Evolutionary conservation across 2,797 vertebrate species (phyloP).

Genomic region (Chaetophractus vellerosus): DNA sequence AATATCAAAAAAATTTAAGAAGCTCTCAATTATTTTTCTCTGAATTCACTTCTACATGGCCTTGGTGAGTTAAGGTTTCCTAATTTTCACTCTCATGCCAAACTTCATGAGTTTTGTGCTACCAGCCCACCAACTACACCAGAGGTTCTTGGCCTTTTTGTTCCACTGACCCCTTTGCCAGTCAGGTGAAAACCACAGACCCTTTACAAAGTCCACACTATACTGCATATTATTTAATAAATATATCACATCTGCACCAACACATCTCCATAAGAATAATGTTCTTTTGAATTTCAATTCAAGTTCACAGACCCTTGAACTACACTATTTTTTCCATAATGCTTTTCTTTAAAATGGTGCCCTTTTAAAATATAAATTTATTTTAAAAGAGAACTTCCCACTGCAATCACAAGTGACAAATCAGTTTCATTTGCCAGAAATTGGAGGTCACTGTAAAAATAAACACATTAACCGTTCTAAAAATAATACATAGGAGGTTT

Average conservation of each 20-base stretch:
- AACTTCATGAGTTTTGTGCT: background rate
- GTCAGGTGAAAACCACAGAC: too few species aligned
- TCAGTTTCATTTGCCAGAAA: conserved; percentile 36
- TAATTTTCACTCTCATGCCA: background rate
- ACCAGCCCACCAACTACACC: background rate
- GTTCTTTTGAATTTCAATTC: too few species aligned
- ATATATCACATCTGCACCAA: too few species aligned
- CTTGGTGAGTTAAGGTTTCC: background rate
- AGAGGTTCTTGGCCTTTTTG: too few species aligned
- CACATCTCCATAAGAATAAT: too few species aligned
- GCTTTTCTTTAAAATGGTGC: conserved; percentile 14
- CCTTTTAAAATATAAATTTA: conserved; percentile 33
- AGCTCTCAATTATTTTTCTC: background rate
- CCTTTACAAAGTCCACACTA: too few species aligned
- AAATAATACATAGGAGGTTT: background rate
- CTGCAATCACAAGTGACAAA: conserved; percentile 55
- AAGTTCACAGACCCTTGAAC: too few species aligned
- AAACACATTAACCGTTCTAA: conserved; percentile 21
- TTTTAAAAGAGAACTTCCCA: conserved; percentile 55
- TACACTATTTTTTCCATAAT: background rate
- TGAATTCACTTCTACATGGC: background rate
- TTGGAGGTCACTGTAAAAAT: conserved; percentile 24
- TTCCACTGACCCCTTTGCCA: too few species aligned
- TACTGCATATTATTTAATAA: too few species aligned
- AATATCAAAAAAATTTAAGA: conserved; percentile 29